Evolutionary conservation across 2,113 vertebrate species (phyloP).

Genomic region (Agelaius tricolor): DNA sequence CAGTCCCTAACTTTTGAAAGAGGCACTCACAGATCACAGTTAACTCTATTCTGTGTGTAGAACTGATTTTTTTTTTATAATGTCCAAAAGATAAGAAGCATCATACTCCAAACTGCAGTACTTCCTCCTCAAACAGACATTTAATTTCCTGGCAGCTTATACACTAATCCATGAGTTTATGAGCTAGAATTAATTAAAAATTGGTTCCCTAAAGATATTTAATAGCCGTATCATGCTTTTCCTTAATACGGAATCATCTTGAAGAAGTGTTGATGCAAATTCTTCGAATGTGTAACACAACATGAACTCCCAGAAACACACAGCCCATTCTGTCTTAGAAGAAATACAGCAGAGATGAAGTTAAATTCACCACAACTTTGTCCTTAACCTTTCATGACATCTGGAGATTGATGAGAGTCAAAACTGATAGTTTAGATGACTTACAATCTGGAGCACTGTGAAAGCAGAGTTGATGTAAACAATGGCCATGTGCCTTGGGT

Average conservation of each 20-base stretch:
- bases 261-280: background rate
- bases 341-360: background rate
- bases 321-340: background rate
- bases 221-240: background rate
- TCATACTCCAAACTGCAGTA: background rate
- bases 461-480: background rate
- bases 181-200: constrained; percentile 11
- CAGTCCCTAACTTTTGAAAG: background rate
- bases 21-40: background rate
- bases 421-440: background rate
- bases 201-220: background rate
- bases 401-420: background rate
- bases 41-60: background rate
- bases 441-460: background rate
- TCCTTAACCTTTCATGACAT: background rate
- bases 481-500: background rate
- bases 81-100: background rate
- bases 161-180: background rate
- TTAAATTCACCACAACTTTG: background rate
- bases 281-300: background rate
- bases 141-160: background rate
- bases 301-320: background rate
- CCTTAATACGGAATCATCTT: background rate
- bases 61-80: background rate
- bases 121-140: background rate